Percentiles rank a stretch among this genome's conserved stretches.
Evolutionary conservation across 2,888 invertebrate species (phyloP).

Genomic region (Phortica magna): DNA sequence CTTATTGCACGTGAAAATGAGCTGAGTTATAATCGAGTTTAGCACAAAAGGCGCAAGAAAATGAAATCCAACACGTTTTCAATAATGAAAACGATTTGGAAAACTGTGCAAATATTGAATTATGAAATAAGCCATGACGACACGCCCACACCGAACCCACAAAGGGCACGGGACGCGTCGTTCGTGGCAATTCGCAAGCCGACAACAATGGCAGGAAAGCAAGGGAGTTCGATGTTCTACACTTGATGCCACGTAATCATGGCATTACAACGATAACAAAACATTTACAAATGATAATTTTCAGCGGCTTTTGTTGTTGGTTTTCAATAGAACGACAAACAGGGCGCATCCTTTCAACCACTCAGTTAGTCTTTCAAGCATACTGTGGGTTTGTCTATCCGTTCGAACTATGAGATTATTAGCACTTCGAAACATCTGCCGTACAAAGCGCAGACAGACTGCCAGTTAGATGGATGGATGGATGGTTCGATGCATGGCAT

Average conservation of each 20-base stretch:
- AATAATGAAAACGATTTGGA: not conserved
- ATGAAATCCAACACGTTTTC: not conserved
- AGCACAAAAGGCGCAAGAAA: too few relatives aligned
- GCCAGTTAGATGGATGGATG: too few relatives aligned
- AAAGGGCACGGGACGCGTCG: too few relatives aligned
- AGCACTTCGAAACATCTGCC: constrained; percentile 74
- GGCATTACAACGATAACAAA: not conserved
- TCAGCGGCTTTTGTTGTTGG: not conserved
- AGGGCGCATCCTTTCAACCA: constrained; percentile 22
- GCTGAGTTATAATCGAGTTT: too few relatives aligned
- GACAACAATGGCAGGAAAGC: too few relatives aligned
- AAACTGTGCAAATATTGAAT: not conserved
- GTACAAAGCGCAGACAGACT: constrained; percentile 26
- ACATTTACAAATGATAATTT: not conserved
- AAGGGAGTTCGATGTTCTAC: not conserved
- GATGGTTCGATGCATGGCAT: too few relatives aligned
- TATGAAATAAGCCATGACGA: not conserved
- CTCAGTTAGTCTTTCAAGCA: not conserved
- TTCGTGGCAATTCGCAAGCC: too few relatives aligned
- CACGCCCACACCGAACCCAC: too few relatives aligned
- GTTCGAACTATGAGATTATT: constrained; percentile 72
- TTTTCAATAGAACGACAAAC: not conserved
- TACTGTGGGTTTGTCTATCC: constrained; percentile 62
- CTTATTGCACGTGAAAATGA: too few relatives aligned
- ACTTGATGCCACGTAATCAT: too few relatives aligned